Percentiles rank a stretch among this genome's conserved stretches.
phyloP scores from a whole-genome alignment of 2,888 invertebrate genomes.

The Penaeus monodon region DNA sequence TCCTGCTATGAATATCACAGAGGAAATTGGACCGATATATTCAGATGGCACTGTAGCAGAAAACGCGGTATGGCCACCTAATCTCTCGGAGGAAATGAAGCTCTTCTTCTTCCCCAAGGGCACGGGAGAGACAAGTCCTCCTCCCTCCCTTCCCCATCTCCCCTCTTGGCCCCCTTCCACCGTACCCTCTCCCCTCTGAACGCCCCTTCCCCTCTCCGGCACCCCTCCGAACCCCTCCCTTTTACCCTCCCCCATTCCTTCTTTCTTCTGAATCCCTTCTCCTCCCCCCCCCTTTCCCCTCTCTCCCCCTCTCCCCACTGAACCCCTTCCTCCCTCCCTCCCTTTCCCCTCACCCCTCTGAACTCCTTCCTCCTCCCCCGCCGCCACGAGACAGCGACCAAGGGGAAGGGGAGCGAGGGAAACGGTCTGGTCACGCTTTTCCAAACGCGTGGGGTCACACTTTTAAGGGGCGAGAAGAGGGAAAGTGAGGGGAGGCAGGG shows the following conservation, averaged over 20 bases:
- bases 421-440: no score
- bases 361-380: no score
- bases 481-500: no score
- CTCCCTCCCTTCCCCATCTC: neutral
- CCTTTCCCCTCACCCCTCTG: no score
- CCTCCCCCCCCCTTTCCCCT: no score
- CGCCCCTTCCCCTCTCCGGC: neutral
- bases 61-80: conserved; percentile 43
- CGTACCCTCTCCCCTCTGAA: neutral
- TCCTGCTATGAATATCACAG: conserved; percentile 58
- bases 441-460: no score
- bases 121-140: no score
- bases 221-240: neutral
- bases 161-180: neutral
- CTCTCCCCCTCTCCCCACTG: no score
- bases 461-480: no score
- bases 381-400: no score
- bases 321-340: neutral
- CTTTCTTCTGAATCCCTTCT: no score
- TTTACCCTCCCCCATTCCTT: neutral
- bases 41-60: conserved; percentile 55
- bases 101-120: conserved; percentile 29
- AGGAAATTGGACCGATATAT: conserved; percentile 60
- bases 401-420: no score
- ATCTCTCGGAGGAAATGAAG: conserved; percentile 55